These are phyloP conservation scores for Raphicerus campestris DNA, from an alignment of 2,113 vertebrate genomes.

Conservation along the genomic window DNA sequence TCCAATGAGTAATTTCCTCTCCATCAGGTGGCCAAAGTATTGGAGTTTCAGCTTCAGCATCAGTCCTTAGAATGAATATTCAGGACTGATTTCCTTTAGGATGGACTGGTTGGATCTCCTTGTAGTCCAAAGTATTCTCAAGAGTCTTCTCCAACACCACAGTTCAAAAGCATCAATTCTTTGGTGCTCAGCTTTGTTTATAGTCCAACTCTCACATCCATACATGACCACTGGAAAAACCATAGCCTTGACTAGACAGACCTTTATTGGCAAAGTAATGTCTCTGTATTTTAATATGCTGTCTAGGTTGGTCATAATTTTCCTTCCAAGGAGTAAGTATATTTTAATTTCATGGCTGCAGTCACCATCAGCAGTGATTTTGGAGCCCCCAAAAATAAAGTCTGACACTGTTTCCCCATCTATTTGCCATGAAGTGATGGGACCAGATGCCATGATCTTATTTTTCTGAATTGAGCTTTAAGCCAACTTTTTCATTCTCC, in stretches of 20 bases:
- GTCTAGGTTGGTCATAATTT: background rate
- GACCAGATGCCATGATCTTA: background rate
- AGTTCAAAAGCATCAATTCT: background rate
- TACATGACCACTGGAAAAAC: background rate
- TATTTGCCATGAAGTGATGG: background rate
- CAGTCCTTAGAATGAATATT: background rate
- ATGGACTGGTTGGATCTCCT: background rate
- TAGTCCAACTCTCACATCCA: background rate
- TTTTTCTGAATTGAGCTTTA: background rate
- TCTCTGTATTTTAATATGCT: background rate
- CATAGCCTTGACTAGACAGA: background rate
- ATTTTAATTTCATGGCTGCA: background rate
- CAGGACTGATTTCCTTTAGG: background rate
- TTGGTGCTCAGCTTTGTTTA: background rate
- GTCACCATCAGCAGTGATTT: background rate
- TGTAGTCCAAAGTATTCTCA: background rate
- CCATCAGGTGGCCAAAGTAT: background rate
- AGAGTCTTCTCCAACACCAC: background rate
- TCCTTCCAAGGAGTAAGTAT: background rate
- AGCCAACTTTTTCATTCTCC: background rate
- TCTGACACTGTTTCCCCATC: background rate
- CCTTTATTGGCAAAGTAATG: background rate
- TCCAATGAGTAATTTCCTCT: background rate
- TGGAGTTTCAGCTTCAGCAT: background rate
- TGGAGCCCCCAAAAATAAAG: accelerated